Conservation (phyloP, 2,797 vertebrate genomes). For the Nasua narica region DNA sequence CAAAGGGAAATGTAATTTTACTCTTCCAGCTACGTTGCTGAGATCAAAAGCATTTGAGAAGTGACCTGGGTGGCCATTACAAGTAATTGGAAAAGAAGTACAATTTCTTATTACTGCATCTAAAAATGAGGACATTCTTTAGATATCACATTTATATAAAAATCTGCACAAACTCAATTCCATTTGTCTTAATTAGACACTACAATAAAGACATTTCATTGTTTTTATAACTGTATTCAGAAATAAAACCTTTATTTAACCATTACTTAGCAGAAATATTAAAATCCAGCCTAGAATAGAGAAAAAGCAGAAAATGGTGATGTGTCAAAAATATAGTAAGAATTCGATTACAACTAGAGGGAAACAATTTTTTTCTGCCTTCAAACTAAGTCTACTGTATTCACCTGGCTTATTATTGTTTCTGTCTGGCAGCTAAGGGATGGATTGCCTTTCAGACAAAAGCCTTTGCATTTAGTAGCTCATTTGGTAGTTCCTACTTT, state of each 20-base stretch:
- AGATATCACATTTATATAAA: constrained; percentile 46
- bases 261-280: constrained; percentile 36
- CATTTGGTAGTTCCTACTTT: neutral
- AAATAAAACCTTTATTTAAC: constrained; percentile 58
- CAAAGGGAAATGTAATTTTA: constrained; percentile 65
- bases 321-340: neutral
- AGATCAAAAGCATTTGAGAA: constrained; percentile 62
- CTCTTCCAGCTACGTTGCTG: constrained; percentile 10
- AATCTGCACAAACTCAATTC: constrained; percentile 42
- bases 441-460: constrained; percentile 26
- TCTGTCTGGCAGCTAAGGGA: constrained; percentile 29
- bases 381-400: constrained; percentile 1
- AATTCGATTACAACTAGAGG: constrained; percentile 39
- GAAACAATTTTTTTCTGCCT: constrained; percentile 20
- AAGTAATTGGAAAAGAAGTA: constrained; percentile 62
- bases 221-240: constrained; percentile 49
- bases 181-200: constrained; percentile 53
- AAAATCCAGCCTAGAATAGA: constrained; percentile 25
- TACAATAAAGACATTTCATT: constrained; percentile 43
- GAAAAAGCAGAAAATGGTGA: constrained; percentile 2
- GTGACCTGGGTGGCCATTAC: constrained; percentile 49
- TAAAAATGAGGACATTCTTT: constrained; percentile 60
- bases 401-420: constrained; percentile 28
- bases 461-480: neutral
- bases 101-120: constrained; percentile 55